Percentiles rank a stretch among this genome's conserved stretches.
Conservation (phyloP, 1,140 invertebrate genomes). For the Trichomalopsis sarcophagae region DNA sequence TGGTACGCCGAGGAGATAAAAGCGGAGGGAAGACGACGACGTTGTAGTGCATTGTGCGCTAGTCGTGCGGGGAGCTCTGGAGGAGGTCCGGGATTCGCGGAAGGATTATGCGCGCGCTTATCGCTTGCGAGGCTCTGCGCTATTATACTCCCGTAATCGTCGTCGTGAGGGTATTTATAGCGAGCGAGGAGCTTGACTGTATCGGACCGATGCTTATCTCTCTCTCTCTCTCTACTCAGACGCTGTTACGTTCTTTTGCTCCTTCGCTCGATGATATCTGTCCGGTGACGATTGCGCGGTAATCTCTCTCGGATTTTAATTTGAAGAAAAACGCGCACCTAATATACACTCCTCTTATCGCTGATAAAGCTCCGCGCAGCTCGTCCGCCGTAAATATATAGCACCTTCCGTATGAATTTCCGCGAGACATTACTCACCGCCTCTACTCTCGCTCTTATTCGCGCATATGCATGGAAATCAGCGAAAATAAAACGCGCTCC, state of each 20-base stretch:
- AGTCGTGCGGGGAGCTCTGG: background rate
- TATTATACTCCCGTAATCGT: background rate
- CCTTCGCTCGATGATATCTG: background rate
- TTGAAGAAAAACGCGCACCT: background rate
- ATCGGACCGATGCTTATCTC: background rate
- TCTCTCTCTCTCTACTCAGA: background rate
- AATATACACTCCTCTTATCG: conserved; percentile 1
- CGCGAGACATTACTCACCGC: background rate
- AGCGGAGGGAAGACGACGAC: too few species aligned
- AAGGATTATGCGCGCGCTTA: background rate
- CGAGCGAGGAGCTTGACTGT: background rate
- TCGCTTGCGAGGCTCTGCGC: background rate
- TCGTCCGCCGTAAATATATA: conserved; percentile 3
- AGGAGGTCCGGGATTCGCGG: background rate
- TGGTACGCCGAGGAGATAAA: too few species aligned
- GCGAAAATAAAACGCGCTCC: background rate
- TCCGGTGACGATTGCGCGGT: too few species aligned
- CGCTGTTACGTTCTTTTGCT: background rate
- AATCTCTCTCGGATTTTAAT: too few species aligned
- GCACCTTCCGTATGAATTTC: background rate
- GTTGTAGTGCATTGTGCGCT: too few species aligned
- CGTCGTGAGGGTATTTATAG: background rate
- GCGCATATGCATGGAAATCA: background rate
- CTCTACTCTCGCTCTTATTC: background rate
- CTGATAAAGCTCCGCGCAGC: conserved; percentile 12